These are phyloP conservation scores for Sarcophaga carnaria DNA, from an alignment of 2,888 invertebrate species.

Conservation along the genomic window DNA sequence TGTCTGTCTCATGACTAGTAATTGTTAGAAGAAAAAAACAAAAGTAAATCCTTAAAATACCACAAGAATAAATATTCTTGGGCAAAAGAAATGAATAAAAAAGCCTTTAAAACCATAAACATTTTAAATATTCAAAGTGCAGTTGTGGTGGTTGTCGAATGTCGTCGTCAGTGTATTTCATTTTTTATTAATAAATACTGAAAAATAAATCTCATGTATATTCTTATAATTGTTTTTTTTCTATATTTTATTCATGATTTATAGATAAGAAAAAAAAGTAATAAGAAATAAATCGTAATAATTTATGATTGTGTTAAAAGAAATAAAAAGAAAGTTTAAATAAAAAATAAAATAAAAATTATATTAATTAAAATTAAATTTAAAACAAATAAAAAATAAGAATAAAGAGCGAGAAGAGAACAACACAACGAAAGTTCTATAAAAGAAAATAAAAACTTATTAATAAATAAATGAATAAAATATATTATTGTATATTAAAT, in stretches of 20 bases:
- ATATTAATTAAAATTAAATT: constrained; percentile 26
- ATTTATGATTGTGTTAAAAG: constrained; percentile 53
- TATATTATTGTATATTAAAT: constrained; percentile 16
- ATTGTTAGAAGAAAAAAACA: not conserved
- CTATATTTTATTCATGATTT: not conserved
- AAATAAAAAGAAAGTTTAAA: constrained; percentile 41
- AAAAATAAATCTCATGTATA: not conserved
- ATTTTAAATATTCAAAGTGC: not conserved
- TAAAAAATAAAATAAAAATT: constrained; percentile 28
- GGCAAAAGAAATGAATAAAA: not conserved
- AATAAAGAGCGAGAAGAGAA: constrained; percentile 60
- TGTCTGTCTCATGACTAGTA: constrained; percentile 12
- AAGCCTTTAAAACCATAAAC: no score
- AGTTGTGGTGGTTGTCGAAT: not conserved
- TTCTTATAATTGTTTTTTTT: constrained; percentile 3
- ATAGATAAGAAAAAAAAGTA: constrained; percentile 44
- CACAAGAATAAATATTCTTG: constrained; percentile 1
- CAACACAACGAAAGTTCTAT: constrained; percentile 53
- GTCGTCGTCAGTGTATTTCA: not conserved
- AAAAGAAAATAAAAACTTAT: constrained; percentile 10
- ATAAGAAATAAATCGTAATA: constrained; percentile 40
- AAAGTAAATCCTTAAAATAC: not conserved
- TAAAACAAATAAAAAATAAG: no score
- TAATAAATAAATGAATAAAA: constrained; percentile 16
- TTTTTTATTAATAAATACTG: not conserved